Base-by-base conservation (phyloP, 2,888 invertebrate species). In the Sphaerophoria rueppellii region DNA sequence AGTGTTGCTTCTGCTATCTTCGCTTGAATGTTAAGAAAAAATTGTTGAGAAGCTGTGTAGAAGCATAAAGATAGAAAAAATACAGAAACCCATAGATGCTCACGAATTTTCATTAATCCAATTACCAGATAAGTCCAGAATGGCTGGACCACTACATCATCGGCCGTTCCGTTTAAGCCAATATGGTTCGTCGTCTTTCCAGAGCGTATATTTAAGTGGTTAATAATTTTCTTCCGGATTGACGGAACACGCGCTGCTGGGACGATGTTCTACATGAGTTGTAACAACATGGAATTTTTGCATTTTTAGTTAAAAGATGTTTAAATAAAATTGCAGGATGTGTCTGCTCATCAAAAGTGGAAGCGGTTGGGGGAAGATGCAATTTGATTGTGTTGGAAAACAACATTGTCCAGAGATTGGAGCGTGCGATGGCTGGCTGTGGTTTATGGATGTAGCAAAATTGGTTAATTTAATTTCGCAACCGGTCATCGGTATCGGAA, bases 91-190 rank as follows among this genome's bases (percentile, higher is more conserved):
- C 65, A 82, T 76, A 86, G 76, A 77, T 76, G 58, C 81, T 81
- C 87, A 88, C 87, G 88, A 88, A 87, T 87, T 87, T 87, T 87
- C 87, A 87, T 87, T 87, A 87, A 87, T 87, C 90, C 90, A 90
- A 90, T 90, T 91, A 91, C 89, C 86, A 88, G 90, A 90, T 90
- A 89, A 88, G 87, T 83, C 83, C 80, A 76, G 73, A 63, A 12
- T 54, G 67, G 35, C 34, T 32, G 32, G 9, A 2, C n/a, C 6
- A 40, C 40, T 9, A 9, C 24, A 24, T 24, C 24, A 9, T 12
- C 11, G 43, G 43, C 6, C 43, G 43, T 40, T 40, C 69, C 76
- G 54, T 85, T 80, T 75, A 72, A 55, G 72, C 67, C 83, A 69
- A 85, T 80, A 76, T 80, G 67, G 83, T 65, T 75, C 65, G 58